Evolutionary conservation across 2,797 vertebrate genomes (phyloP), one percentile per base, ranked within the genome.

Genomic region (Anas georgica): DNA sequence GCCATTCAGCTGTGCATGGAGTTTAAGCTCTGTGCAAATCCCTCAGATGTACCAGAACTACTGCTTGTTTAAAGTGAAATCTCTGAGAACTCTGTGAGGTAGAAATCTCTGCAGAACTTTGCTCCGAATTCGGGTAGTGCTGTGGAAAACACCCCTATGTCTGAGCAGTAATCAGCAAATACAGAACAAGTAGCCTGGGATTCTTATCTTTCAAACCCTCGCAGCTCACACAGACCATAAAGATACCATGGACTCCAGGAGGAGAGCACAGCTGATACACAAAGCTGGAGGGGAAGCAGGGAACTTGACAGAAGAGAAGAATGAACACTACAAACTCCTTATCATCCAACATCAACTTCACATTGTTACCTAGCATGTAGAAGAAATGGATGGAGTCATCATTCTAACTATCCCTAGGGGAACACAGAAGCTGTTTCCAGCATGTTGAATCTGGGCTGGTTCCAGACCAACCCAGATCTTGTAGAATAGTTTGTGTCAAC

Each of bases 1-100:
- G 58, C 55, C 46, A 8, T 83, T 96, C 73, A 81, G 35, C 76
- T 87, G 21, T 76, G 62, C 62, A 46, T 46, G 43, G 64, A 85
- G 33, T 83, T 94, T 89, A 92, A 87, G 76, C 85, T 86, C 69
- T 48, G 15, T 78, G 46, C 31, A 88, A 95, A 95, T 91, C 73
- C 64, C 69, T 83, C 69, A 70, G 56, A 84, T 88, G 79, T 22
- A 86, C 6, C 67, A 62, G 52, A 90, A 69, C 22, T 72, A 72
- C 31, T 86, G 17, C 66, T 80, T 94, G 66, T 89, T 89, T 86
- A 73, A 75, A 91, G 35, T 41, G 17, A 86, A 89, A 94, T 86
- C 81, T 31, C 74, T 59, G 37, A 83, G 46, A 95, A 52, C 26
- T 14, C 50, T 86, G 60, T 5, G 10, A 83, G 26, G 73, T 12